Percentiles rank a stretch among this genome's conserved stretches.
Conservation (phyloP, 2,113 vertebrate species). For the Anguilla japonica region DNA sequence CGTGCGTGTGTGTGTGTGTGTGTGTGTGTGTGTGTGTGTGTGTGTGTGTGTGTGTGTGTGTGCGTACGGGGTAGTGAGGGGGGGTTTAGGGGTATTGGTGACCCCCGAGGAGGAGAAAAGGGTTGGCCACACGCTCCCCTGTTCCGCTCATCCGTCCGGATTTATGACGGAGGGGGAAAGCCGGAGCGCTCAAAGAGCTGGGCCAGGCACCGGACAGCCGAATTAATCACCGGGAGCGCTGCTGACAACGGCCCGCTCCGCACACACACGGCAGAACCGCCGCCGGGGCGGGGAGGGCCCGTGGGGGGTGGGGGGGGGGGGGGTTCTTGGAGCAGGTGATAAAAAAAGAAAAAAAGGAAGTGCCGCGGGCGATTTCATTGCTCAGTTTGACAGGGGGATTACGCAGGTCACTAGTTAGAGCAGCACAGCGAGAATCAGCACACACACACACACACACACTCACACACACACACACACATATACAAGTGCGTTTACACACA, state of each 20-base stretch:
- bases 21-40: background rate
- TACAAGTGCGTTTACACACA: too few species aligned
- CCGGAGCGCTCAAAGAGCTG: background rate
- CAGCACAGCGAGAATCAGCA: background rate
- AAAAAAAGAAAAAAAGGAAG: conserved; percentile 3
- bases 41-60: conserved; percentile 15
- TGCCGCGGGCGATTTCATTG: conserved; percentile 11
- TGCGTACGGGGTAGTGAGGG: conserved; percentile 12
- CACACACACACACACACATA: too few species aligned
- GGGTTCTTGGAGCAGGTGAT: background rate
- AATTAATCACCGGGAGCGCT: conserved; percentile 24
- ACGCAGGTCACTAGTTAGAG: conserved; percentile 25
- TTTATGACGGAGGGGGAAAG: conserved; percentile 11
- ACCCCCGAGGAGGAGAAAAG: background rate
- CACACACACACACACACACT: background rate
- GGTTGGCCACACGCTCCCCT: background rate
- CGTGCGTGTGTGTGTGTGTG: background rate
- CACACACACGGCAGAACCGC: background rate
- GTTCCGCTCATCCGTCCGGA: background rate
- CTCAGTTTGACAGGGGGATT: conserved; percentile 29
- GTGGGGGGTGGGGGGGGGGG: conserved; percentile 19
- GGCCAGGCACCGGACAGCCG: conserved; percentile 10
- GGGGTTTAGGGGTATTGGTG: background rate
- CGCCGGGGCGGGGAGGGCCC: background rate
- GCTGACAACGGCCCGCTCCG: background rate